Evolutionary conservation across 2,113 vertebrate genomes (phyloP).

Genomic region (Panthera uncia): DNA sequence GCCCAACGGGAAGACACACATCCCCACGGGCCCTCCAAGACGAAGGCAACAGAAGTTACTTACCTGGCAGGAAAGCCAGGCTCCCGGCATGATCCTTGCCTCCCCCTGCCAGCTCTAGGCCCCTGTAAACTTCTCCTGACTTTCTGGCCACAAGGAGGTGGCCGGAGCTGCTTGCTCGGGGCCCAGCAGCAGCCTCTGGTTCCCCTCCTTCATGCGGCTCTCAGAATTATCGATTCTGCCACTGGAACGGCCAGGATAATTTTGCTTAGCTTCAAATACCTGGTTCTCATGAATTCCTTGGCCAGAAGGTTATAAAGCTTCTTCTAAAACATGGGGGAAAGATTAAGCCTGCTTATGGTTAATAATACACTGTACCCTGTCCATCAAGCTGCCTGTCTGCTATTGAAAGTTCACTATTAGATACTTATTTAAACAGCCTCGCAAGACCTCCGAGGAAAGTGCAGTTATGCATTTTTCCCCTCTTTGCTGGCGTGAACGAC

Average conservation of each 20-base stretch:
- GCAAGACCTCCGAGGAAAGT: constrained; percentile 79
- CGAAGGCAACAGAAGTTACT: neutral
- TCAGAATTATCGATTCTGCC: constrained; percentile 75
- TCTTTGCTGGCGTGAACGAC: constrained; percentile 77
- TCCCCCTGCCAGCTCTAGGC: neutral
- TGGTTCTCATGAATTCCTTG: constrained; percentile 78
- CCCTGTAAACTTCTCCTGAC: neutral
- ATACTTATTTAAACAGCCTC: constrained; percentile 85
- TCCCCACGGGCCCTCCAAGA: neutral
- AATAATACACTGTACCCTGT: constrained; percentile 76
- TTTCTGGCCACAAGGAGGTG: neutral
- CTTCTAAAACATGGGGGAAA: constrained; percentile 82
- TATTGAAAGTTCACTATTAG: constrained; percentile 81
- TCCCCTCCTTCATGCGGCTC: neutral
- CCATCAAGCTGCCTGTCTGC: constrained; percentile 78
- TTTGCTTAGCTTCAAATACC: constrained; percentile 83
- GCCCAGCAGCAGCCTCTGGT: neutral
- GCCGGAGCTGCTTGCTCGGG: neutral
- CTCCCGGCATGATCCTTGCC: neutral
- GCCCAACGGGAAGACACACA: no score
- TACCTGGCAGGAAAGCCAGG: neutral
- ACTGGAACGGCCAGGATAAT: constrained; percentile 74
- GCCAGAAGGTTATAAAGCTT: constrained; percentile 82
- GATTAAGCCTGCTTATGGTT: constrained; percentile 82
- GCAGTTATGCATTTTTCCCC: constrained; percentile 76